Evolutionary conservation across 2,113 vertebrate species (phyloP).

Genomic region (Cryptomyrus ogoouensis): DNA sequence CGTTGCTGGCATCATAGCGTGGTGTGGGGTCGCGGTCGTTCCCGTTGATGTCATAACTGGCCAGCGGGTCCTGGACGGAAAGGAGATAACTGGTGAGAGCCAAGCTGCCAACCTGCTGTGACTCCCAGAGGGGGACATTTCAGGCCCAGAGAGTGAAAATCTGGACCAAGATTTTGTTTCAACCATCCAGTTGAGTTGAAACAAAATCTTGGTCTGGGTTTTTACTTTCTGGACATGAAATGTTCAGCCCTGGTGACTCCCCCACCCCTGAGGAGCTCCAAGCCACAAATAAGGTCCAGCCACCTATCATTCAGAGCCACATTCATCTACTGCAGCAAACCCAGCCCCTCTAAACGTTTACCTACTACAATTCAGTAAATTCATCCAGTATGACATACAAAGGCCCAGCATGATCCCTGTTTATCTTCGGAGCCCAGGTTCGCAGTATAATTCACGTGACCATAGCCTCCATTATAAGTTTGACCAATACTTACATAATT

Average conservation of each 20-base stretch:
- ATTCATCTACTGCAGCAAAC: neutral
- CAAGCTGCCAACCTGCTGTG: neutral
- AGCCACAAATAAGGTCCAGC: neutral
- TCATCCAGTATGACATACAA: neutral
- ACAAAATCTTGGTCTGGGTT: neutral
- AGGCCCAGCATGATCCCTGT: neutral
- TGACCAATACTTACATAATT: constrained; percentile 74
- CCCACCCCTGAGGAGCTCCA: neutral
- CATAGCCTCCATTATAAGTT: neutral
- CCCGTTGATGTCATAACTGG: constrained; percentile 86
- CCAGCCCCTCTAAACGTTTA: neutral
- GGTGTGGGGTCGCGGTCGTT: constrained; percentile 85
- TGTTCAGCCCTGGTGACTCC: neutral
- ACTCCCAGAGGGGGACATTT: neutral
- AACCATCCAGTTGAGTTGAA: neutral
- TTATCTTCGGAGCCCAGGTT: neutral
- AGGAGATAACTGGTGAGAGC: neutral
- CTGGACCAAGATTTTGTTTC: neutral
- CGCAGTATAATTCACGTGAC: neutral
- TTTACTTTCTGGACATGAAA: neutral
- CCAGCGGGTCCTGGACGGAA: constrained; percentile 74
- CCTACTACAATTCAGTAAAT: neutral
- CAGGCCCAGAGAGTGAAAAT: neutral
- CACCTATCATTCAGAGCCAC: neutral
- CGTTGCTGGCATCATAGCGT: constrained; percentile 71